Base-by-base conservation (phyloP, 1,140 invertebrate species). In the Harpegnathos saltator region DNA sequence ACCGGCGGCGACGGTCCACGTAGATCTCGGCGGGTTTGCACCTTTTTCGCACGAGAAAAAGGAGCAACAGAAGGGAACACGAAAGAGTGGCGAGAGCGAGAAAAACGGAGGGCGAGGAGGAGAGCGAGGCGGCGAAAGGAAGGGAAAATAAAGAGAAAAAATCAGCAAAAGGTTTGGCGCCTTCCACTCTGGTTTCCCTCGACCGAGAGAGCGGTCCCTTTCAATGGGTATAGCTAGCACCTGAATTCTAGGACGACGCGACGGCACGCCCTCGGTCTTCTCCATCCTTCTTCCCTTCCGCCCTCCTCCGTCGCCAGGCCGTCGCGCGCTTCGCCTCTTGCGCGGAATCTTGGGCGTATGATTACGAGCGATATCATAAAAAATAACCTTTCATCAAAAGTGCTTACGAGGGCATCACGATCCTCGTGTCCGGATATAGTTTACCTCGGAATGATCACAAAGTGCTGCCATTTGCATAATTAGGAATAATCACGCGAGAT, bases 401-500 rank as follows among this genome's bases (percentile, higher is more conserved):
- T 83, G 71, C 52, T 85, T 63, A 66, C 44, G 29, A 62, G 59
- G 26, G 65, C 63, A 86, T 78, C 78, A 80, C 50, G 84, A 78
- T 80, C 59, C n/a, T 81, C 80, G 54, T 83, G 83, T 29, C 77
- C 65, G 81, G 75, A 81, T 77, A 85, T 75, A 74, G 52, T 81
- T n/a, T 74, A 52, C 26, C 50, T 44, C 29, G 61, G 38, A 63
- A 66, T 80, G 84, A 88, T 89, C 84, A 75, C 54, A 82, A 85
- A 85, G 29, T 68, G 75, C 19, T 44, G 52, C 52, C 58, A 86
- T 89, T 88, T 88, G 66, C 87, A 88, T 89, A 89, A 89, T 89
- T 88, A 80, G 84, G 56, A 88, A 88, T 85, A 82, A 88, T 88
- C 68, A 85, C 86, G 83, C 83, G 83, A 88, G 87, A 88, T 77